phyloP scores from a whole-genome alignment of 1,140 invertebrate genomes.

The Aporrectodea caliginosa region DNA sequence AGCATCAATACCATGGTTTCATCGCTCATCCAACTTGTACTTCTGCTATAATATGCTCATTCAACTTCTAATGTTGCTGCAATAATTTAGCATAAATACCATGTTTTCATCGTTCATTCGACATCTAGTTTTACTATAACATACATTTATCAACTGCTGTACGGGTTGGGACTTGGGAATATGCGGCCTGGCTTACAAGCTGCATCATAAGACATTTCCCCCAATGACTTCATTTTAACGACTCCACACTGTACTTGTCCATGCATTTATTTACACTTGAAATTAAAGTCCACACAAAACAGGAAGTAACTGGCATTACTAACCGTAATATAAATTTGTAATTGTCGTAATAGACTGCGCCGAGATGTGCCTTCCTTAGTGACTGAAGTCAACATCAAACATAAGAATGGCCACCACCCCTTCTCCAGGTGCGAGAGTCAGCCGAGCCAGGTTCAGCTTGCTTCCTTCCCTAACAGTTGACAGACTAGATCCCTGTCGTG shows the following conservation, averaged over 20 bases:
- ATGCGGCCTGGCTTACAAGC: too few species aligned
- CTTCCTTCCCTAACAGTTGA: constrained; percentile 34
- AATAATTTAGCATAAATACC: too few species aligned
- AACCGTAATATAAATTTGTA: not conserved
- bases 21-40: too few species aligned
- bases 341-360: not conserved
- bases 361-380: not conserved
- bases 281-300: not conserved
- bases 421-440: constrained; percentile 40
- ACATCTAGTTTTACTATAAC: too few species aligned
- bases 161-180: too few species aligned
- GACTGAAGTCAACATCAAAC: not conserved
- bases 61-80: too few species aligned
- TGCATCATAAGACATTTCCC: not conserved
- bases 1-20: too few species aligned
- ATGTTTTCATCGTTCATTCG: too few species aligned
- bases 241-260: too few species aligned
- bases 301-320: not conserved
- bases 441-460: constrained; percentile 36
- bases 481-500: constrained; percentile 37
- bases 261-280: not conserved
- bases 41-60: too few species aligned
- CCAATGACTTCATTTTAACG: not conserved
- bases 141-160: too few species aligned
- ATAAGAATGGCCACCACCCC: constrained; percentile 41